These are phyloP conservation scores for Apotomis turbidana DNA, from an alignment of 2,888 invertebrate species.

Conservation along the genomic window DNA sequence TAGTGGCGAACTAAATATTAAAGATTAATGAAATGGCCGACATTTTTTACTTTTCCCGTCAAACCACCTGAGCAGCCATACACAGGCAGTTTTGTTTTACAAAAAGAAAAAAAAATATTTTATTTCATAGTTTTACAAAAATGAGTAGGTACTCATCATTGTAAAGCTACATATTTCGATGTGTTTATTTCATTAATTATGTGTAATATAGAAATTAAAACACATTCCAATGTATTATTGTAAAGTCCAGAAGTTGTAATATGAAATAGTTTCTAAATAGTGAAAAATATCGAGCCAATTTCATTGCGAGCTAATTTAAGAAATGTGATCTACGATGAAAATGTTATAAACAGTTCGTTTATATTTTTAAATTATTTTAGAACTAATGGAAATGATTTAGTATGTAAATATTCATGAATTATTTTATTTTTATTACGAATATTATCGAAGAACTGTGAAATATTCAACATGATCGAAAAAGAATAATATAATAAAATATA, in stretches of 20 bases:
- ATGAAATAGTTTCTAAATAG: neutral
- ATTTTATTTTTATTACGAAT: neutral
- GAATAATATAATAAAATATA: neutral
- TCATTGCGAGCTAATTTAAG: neutral
- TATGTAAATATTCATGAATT: neutral
- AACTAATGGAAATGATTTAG: neutral
- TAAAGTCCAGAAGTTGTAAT: neutral
- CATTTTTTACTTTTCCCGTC: constrained; percentile 42
- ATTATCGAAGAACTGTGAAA: neutral
- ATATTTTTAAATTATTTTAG: neutral
- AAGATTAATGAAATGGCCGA: constrained; percentile 29
- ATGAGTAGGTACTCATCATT: no score
- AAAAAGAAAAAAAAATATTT: no score
- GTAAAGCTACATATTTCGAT: no score
- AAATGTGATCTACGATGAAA: neutral
- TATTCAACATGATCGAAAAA: neutral
- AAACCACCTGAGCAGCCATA: constrained; percentile 66
- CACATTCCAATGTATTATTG: no score
- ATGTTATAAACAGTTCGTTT: neutral
- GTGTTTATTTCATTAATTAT: no score
- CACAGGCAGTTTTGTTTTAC: constrained; percentile 49
- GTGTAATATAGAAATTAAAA: no score
- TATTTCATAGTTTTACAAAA: no score
- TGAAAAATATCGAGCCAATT: neutral
- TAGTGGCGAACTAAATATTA: neutral